These are phyloP conservation scores for Oxygymnocypris stewartii DNA, from an alignment of 2,113 vertebrate species.

Conservation along the genomic window DNA sequence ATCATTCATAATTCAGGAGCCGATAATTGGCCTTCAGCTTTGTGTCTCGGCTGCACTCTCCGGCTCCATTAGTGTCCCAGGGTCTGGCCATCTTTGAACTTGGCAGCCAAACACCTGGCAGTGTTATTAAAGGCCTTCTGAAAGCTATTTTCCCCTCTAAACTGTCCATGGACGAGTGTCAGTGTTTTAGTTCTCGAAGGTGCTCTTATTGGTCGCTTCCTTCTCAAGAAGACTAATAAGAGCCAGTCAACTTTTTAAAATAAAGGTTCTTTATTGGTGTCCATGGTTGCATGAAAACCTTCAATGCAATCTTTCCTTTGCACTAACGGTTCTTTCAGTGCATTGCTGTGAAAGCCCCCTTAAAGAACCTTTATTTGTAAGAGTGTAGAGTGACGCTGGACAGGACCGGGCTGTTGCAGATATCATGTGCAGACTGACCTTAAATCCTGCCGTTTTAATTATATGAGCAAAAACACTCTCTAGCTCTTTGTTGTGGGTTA, in stretches of 20 bases:
- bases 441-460: too few relatives aligned
- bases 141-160: constrained; percentile 27
- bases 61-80: constrained; percentile 41
- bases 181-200: not conserved
- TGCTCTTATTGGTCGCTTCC: not conserved
- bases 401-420: too few relatives aligned
- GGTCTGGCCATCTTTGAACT: constrained; percentile 50
- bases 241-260: too few relatives aligned
- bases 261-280: not conserved
- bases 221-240: not conserved
- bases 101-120: constrained; percentile 38
- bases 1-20: constrained; percentile 55
- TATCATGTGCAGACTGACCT: too few relatives aligned
- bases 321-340: too few relatives aligned
- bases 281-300: not conserved
- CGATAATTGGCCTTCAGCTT: constrained; percentile 40
- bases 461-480: too few relatives aligned
- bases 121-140: constrained; percentile 39
- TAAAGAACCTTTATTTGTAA: too few relatives aligned
- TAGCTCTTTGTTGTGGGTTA: too few relatives aligned
- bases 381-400: too few relatives aligned
- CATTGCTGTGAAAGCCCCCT: too few relatives aligned
- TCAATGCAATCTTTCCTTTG: too few relatives aligned
- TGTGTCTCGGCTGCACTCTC: constrained; percentile 25
- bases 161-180: not conserved